Evolutionary conservation across 2,797 vertebrate genomes (phyloP), one percentile per base, ranked within the genome.

Genomic region (Sphaeramia orbicularis): DNA sequence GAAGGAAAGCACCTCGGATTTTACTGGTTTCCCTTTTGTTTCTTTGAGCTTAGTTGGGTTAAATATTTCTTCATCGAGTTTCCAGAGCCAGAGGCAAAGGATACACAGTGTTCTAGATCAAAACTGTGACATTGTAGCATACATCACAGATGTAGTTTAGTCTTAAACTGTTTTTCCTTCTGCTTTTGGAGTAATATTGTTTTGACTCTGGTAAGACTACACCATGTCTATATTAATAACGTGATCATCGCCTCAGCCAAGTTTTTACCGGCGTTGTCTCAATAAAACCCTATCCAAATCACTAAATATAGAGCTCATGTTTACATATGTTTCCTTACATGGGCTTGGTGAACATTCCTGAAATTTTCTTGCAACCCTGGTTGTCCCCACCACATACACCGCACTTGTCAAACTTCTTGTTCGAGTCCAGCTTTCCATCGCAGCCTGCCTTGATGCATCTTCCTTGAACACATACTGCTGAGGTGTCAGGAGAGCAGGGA

Each of bases 391-490:
- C 98, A 0, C 98, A 99, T 47, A 96, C 92, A 0, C 97, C 96
- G 7, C 98, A 99, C 56, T 98, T 98, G 90, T 99, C 96, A 0
- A 95, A 98, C 86, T 96, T 99, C 90, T 94, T 97, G 85, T 94
- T 97, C 60, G 98, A 99, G 77, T 96, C 96, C 78, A 99, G 73
- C 74, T 95, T 97, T 68, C 96, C 93, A 0, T 99, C 98, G 0
- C 98, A 99, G 47, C 98, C 97, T 0, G 97, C 97, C 78, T 97
- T 98, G 86, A 98, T 96, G 87, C 98, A 99, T 48, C 95, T 97
- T 19, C 98, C 98, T 90, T 98, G 97, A 59, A 99, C 97, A 0
- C 98, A 99, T 52, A 99, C 81, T 0, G 95, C 96, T 1, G 97
- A 95, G 63, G 96, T 97, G 85, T 99, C 97, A 0, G 97, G 98